Conservation (phyloP, 64 coral and sea anemone genomes). For the Pocillopora damicornis region DNA sequence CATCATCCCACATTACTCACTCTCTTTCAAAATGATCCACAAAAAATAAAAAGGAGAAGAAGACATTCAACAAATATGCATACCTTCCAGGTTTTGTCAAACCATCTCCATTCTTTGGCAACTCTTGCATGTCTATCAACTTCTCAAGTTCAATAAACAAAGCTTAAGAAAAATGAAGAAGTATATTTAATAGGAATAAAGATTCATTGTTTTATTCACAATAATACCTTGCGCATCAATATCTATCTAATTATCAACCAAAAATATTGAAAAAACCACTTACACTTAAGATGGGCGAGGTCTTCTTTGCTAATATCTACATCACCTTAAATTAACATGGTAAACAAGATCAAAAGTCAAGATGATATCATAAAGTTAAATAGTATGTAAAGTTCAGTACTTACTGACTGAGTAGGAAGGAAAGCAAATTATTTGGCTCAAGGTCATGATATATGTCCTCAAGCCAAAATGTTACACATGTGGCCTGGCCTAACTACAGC, state of each 20-base stretch:
- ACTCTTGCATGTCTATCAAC: slow-evolving; percentile 61
- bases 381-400: too few species aligned
- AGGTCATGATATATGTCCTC: too few species aligned
- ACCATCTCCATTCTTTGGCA: slow-evolving; percentile 63
- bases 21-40: too few species aligned
- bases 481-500: too few species aligned
- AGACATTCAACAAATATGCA: neutral
- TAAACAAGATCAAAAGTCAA: neutral
- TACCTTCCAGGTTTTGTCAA: slow-evolving; percentile 70
- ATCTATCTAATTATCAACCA: neutral
- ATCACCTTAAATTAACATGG: slow-evolving; percentile 7
- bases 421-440: too few species aligned
- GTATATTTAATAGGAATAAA: too few species aligned
- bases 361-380: too few species aligned
- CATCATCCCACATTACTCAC: too few species aligned
- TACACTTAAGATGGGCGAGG: slow-evolving; percentile 69
- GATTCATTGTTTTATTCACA: too few species aligned
- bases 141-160: slow-evolving; percentile 89
- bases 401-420: too few species aligned
- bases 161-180: slow-evolving; percentile 15
- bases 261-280: slow-evolving; percentile 1
- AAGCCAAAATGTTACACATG: too few species aligned
- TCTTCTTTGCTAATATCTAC: slow-evolving; percentile 57
- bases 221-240: too few species aligned
- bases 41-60: neutral